These are phyloP conservation scores for Zaprionus bogoriensis DNA, from an alignment of 2,888 invertebrate species.

Conservation along the genomic window DNA sequence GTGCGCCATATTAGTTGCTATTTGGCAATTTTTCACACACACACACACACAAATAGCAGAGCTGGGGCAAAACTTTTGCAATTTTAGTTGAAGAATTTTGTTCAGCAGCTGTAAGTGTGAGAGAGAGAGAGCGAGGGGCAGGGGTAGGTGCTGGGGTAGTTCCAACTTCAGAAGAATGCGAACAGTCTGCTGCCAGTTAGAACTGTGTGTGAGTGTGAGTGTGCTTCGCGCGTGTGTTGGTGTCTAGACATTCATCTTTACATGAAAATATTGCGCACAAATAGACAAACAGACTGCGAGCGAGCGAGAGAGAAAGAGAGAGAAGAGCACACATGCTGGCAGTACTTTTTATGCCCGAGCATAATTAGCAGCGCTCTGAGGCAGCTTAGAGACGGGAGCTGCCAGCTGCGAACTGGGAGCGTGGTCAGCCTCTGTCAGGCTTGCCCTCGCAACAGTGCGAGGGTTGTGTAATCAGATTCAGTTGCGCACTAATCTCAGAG, in stretches of 20 bases:
- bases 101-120: constrained; percentile 54
- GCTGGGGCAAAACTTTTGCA: constrained; percentile 66
- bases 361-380: constrained; percentile 58
- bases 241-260: constrained; percentile 58
- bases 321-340: constrained; percentile 31
- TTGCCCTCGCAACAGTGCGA: neutral
- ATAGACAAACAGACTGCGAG: no score
- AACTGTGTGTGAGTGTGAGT: constrained; percentile 17
- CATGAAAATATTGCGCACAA: no score
- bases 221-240: neutral
- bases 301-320: neutral
- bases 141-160: neutral
- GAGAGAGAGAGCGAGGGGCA: neutral
- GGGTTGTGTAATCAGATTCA: neutral
- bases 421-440: neutral
- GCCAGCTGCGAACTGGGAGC: neutral
- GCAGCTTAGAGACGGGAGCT: neutral
- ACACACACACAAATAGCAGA: constrained; percentile 9
- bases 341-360: constrained; percentile 59
- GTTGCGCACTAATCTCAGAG: no score
- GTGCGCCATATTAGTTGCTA: constrained; percentile 77
- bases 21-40: constrained; percentile 75
- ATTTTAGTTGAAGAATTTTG: constrained; percentile 76
- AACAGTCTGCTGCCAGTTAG: no score
- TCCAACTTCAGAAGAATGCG: constrained; percentile 18